Base-by-base conservation (phyloP, 2,113 vertebrate species). In the Australoheros scitulus region DNA sequence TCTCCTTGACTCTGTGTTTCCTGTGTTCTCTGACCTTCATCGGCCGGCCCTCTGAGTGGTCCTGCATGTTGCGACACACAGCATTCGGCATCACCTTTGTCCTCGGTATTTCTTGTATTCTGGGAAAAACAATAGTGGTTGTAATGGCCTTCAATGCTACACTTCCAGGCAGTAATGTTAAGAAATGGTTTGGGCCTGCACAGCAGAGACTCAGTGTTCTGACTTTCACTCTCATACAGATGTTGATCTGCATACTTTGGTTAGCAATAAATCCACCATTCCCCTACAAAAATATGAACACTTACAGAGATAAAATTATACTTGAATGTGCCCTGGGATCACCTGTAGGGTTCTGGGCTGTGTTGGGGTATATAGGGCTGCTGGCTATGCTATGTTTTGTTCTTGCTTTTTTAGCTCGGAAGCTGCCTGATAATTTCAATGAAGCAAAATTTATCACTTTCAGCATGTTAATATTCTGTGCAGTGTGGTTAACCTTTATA, bases 391-490 rank as follows among this genome's bases (percentile, higher is more conserved):
- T 96, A 0, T 96, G 94, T 81, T 96, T 96, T 82, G 36, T 92
- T 4, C 84, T 95, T 3, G 94, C 95, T 32, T 94, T 95, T 90
- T 32, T 95, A 38, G 95, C 91, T 32, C 72, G 93, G 18, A 96
- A 95, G 57, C 61, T 95, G 5, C 95, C 95, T 36, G 92, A 95
- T 89, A 92, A 95, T 74, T 95, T 95, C 10, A 95, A 95, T 38
- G 95, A 95, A 64, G 93, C 95, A 4, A 94, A 93, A 68, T 94
- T 92, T 1, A 94, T 95, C 79, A 95, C 95, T 5, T 95, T 95
- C 76, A 95, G 95, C 81, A 95, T 95, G 94, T 4, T 95, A 52
- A 95, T 95, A 87, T 95, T 95, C 86, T 95, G 93, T 83, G 94
- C 93, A 3, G 95, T 95, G 1, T 95, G 95, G 95, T 89, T 95